A percentile compares a stretch with the other conserved stretches of the same genome.
phyloP scores from a whole-genome alignment of 2,113 vertebrate genomes.

The Myanophis thanlyinensis region DNA sequence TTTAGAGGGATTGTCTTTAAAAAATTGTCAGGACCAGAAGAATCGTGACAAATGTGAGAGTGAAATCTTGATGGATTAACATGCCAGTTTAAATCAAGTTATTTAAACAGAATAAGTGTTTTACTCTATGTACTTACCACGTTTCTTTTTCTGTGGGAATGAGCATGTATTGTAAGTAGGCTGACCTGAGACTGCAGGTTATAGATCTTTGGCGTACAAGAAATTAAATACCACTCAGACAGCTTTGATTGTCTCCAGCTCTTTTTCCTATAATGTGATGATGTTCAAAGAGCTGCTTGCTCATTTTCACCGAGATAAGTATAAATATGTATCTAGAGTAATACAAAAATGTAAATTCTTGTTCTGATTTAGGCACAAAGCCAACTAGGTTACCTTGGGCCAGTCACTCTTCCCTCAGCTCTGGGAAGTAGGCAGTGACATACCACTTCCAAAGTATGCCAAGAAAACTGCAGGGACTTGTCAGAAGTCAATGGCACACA shows the following conservation, averaged over 20 bases:
- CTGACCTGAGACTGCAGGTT: neutral
- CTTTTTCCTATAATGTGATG: neutral
- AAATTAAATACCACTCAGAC: neutral
- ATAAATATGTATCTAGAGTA: neutral
- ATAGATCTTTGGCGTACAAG: neutral
- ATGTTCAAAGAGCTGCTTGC: neutral
- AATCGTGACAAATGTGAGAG: neutral
- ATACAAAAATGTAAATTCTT: neutral
- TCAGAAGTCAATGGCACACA: neutral
- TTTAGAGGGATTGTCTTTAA: neutral
- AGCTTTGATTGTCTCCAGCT: neutral
- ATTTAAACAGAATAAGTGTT: neutral
- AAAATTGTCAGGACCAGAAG: neutral
- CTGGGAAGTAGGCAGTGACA: neutral
- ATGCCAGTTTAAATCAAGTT: neutral
- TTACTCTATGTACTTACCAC: neutral
- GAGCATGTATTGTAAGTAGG: neutral
- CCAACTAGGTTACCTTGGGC: neutral
- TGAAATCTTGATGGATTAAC: neutral
- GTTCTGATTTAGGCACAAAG: neutral
- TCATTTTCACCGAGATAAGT: neutral
- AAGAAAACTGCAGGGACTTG: neutral
- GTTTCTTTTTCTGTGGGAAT: neutral
- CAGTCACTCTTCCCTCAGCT: neutral
- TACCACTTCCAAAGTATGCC: neutral